Base-by-base conservation (phyloP, 2,888 invertebrate genomes). In the Linhomoeus sp. region DNA sequence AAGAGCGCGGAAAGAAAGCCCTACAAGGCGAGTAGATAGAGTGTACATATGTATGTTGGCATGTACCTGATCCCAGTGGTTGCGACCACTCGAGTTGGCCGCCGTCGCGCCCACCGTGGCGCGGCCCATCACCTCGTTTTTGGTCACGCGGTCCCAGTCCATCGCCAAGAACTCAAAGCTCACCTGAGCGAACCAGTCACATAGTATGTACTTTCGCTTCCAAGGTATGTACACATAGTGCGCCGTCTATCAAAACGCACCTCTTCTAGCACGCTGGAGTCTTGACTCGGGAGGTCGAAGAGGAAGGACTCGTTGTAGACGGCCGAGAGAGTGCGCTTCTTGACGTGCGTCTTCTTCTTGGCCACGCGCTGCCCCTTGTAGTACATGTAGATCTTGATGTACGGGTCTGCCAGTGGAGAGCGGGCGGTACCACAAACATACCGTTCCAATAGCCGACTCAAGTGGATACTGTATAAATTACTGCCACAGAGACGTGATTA, bases 291-390 rank as follows among this genome's bases (percentile, higher is more conserved):
- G 55, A 94, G 83, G 61, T 94, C 92, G 67, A 94, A 94, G 46
- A 88, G 84, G 70, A 97, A 92, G 46, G 88, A 88, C 71, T 97
- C 94, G 72, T 97, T 97, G 75, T 90, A 97, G 47, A 97, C 90
- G 0, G 94, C 94, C 72, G 87, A 88, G 58, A 90, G 73, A 1
- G 94, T 94, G 48, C 90, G 77, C 69, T 90, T 94, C 76, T 92
- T 92, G 43, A 94, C 90, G 67, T 92, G 92, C 0, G 94, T 94
- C 74, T 94, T 92, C 76, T 92, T 92, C 75, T 94, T 97, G 43
- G 88, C 86, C 60, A 94, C 84, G 53, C 92, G 79, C 66, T 92
- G 90, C n/a, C 86, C 85, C 70, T 94, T 88, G 72, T 83, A 88
- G 47, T 90, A 73, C 58, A 94, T 74, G 70, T 94, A 94, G 69